phyloP scores from a whole-genome alignment of 2,113 vertebrate genomes.

The Cebus imitator region DNA sequence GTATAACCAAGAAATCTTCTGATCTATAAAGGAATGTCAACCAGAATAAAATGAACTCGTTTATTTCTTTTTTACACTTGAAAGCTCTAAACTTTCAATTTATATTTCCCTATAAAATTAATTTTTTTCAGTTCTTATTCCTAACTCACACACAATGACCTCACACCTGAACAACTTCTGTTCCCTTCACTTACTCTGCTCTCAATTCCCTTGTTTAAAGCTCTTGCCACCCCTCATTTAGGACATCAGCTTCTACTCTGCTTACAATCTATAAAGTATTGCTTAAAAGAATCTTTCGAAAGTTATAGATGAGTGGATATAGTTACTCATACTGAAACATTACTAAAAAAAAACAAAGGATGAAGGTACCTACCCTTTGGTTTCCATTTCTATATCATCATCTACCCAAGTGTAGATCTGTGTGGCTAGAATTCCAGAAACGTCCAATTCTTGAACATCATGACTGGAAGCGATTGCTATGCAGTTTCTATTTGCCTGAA shows the following conservation, averaged over 20 bases:
- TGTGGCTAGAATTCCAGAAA: slow-evolving; percentile 97
- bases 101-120: slow-evolving; percentile 1
- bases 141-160: background rate
- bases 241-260: background rate
- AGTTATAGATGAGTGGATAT: background rate
- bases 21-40: slow-evolving; percentile 79
- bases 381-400: slow-evolving; percentile 92
- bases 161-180: background rate
- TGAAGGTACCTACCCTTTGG: slow-evolving; percentile 93
- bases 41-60: slow-evolving; percentile 25
- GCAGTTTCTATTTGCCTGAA: slow-evolving; percentile 97
- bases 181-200: background rate
- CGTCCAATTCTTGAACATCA: slow-evolving; percentile 98
- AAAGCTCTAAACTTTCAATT: background rate
- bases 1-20: slow-evolving; percentile 96
- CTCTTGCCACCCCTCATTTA: background rate
- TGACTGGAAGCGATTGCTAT: slow-evolving; percentile 98
- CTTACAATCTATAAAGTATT: background rate
- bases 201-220: background rate
- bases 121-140: slow-evolving; percentile 9
- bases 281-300: background rate
- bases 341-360: slow-evolving; percentile 58
- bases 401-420: slow-evolving; percentile 98
- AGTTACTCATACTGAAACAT: background rate
- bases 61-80: background rate